Percentiles rank a stretch among this genome's conserved stretches.
Conservation (phyloP, 2,888 invertebrate species). For the Mallateleia sp. region DNA sequence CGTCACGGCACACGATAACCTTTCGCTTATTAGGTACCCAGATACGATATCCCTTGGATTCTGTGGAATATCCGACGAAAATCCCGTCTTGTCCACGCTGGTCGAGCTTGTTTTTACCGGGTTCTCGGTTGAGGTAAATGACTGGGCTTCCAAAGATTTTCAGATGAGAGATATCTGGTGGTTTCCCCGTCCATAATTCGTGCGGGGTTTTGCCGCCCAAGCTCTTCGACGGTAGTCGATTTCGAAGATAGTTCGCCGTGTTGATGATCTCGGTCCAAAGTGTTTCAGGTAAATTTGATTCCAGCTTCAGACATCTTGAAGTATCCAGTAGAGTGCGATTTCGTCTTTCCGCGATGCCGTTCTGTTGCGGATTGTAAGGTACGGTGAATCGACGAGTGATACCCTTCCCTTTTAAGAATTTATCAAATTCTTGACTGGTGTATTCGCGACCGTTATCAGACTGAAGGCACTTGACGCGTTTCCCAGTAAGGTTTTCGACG, state of each 20-base stretch:
- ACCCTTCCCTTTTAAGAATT: not conserved
- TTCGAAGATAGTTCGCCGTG: too few species aligned
- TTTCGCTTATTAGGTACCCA: not conserved
- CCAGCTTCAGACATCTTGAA: too few species aligned
- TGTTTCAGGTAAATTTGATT: too few species aligned
- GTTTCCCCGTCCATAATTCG: too few species aligned
- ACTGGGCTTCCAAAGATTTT: too few species aligned
- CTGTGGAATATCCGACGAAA: slow-evolving; percentile 20
- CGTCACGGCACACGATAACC: slow-evolving; percentile 16
- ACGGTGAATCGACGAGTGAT: not conserved
- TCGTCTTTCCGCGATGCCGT: not conserved
- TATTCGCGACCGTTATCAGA: not conserved
- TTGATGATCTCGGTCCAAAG: too few species aligned
- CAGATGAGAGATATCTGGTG: too few species aligned
- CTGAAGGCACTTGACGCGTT: not conserved
- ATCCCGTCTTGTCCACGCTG: slow-evolving; percentile 15
- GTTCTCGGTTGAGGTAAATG: too few species aligned
- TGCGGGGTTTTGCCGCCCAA: too few species aligned
- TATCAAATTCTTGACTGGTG: not conserved
- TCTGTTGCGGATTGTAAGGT: not conserved
- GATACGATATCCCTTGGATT: slow-evolving; percentile 21
- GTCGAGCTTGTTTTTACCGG: slow-evolving; percentile 4
- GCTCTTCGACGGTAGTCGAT: too few species aligned
- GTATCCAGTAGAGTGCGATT: too few species aligned
- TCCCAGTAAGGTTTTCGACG: not conserved